phyloP scores from a whole-genome alignment of 2,888 invertebrate genomes.

The Euzophera pinguis region DNA sequence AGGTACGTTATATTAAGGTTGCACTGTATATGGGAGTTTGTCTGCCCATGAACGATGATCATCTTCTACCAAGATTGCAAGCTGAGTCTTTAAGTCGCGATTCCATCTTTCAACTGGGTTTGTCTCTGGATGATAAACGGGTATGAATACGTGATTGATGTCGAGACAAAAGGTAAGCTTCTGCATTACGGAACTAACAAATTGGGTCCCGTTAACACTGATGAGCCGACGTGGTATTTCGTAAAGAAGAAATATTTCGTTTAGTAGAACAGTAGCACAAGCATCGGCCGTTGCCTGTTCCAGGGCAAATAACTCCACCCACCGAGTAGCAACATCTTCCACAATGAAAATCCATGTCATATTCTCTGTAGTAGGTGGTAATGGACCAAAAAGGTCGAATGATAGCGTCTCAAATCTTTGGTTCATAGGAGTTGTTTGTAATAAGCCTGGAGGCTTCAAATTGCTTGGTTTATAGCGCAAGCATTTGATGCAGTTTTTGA shows the following conservation, averaged over 20 bases:
- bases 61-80: conserved; percentile 16
- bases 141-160: conserved; percentile 13
- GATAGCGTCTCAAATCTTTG: conserved; percentile 20
- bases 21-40: conserved; percentile 32
- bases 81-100: conserved; percentile 24
- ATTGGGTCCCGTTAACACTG: neutral
- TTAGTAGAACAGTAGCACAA: conserved; percentile 24
- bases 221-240: conserved; percentile 16
- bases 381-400: conserved; percentile 24
- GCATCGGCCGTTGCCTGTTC: conserved; percentile 19
- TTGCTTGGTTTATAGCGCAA: conserved; percentile 20
- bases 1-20: too few relatives aligned
- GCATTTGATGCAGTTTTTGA: conserved; percentile 14
- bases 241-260: conserved; percentile 30
- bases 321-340: conserved; percentile 22
- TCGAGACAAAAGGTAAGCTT: conserved; percentile 13
- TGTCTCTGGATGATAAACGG: conserved; percentile 20
- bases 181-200: conserved; percentile 23
- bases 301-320: conserved; percentile 36
- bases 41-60: conserved; percentile 34
- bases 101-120: conserved; percentile 24
- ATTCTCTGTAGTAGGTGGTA: conserved; percentile 11
- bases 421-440: conserved; percentile 20
- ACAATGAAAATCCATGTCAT: conserved; percentile 23
- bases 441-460: conserved; percentile 20